These are phyloP conservation scores for Ifrita kowaldi DNA, from an alignment of 2,113 vertebrate genomes.

Conservation along the genomic window DNA sequence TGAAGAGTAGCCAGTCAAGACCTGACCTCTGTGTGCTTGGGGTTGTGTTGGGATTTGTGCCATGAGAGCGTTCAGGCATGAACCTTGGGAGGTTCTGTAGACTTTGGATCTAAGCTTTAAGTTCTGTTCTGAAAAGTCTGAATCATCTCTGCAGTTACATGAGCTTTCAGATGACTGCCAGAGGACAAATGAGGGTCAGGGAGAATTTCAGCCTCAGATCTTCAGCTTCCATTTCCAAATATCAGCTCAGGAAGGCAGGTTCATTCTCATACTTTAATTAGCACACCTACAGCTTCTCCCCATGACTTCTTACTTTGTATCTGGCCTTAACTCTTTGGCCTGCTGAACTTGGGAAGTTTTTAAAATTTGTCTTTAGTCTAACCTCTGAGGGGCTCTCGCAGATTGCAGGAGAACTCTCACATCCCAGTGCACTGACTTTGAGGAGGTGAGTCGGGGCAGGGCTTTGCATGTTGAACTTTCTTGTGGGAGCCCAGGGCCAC, in stretches of 20 bases:
- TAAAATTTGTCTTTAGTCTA: background rate
- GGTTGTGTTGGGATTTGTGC: background rate
- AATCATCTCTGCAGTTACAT: background rate
- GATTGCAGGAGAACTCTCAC: accelerated
- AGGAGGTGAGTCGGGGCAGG: background rate
- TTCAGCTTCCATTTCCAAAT: background rate
- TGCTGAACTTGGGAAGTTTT: background rate
- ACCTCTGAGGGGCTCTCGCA: background rate
- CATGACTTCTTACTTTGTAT: background rate
- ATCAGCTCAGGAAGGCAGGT: background rate
- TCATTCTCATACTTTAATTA: background rate
- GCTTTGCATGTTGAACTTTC: background rate
- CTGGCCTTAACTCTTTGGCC: background rate
- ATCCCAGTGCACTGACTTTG: background rate
- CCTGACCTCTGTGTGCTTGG: background rate
- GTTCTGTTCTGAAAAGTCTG: background rate
- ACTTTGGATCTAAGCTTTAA: background rate
- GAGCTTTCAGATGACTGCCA: background rate
- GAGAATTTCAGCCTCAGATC: background rate
- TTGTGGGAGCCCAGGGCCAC: background rate
- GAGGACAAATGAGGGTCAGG: background rate
- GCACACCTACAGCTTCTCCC: background rate
- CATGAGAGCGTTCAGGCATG: background rate
- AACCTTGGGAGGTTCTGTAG: background rate
- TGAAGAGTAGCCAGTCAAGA: background rate